Conservation (phyloP, 2,888 invertebrate genomes). For the Stenolophus ochropezus region DNA sequence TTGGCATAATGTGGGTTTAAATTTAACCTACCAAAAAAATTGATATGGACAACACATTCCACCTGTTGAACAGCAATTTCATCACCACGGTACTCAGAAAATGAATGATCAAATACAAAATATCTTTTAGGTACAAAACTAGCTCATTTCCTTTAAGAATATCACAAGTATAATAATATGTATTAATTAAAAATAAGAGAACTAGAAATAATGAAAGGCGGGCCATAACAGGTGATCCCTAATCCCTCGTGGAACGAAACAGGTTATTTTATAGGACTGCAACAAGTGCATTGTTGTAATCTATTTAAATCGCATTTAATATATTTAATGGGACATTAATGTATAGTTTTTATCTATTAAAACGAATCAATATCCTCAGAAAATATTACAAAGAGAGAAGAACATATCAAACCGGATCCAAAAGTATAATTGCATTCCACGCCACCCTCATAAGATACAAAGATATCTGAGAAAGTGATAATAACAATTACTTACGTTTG, state of each 20-base stretch:
- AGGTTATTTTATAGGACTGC: slow-evolving; percentile 20
- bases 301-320: slow-evolving; percentile 16
- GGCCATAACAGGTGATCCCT: slow-evolving; percentile 30
- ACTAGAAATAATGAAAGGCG: slow-evolving; percentile 20
- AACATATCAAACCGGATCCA: slow-evolving; percentile 51
- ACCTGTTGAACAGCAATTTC: slow-evolving; percentile 37
- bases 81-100: slow-evolving; percentile 19
- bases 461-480: slow-evolving; percentile 35
- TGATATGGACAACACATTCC: slow-evolving; percentile 30
- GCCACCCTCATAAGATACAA: slow-evolving; percentile 50
- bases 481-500: slow-evolving; percentile 51
- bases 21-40: slow-evolving; percentile 46
- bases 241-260: slow-evolving; percentile 17
- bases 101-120: slow-evolving; percentile 16
- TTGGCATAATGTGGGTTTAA: slow-evolving; percentile 38
- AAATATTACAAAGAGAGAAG: slow-evolving; percentile 53
- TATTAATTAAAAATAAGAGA: slow-evolving; percentile 4
- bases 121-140: not conserved
- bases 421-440: slow-evolving; percentile 55
- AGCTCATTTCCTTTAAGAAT: not conserved
- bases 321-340: slow-evolving; percentile 34
- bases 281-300: slow-evolving; percentile 41
- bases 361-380: slow-evolving; percentile 43
- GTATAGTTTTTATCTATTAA: slow-evolving; percentile 30
- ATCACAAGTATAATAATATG: not conserved